These are phyloP conservation scores for Arbacia lixula DNA, from an alignment of 53 echinoderm and acorn worm species.

Conservation along the genomic window DNA sequence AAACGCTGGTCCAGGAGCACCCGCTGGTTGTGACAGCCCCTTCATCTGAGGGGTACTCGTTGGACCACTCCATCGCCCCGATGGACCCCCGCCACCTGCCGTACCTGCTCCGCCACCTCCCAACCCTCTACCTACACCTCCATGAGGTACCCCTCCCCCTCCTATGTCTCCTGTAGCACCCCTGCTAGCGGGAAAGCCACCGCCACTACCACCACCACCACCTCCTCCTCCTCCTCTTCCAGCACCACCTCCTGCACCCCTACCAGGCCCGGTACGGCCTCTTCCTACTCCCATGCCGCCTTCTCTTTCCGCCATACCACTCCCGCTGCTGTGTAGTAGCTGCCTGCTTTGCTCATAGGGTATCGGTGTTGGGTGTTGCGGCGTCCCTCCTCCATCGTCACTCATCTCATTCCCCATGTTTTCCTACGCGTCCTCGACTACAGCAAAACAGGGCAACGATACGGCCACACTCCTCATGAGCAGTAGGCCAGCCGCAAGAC, in stretches of 20 bases:
- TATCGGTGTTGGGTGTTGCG: conserved; percentile 42
- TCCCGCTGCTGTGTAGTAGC: neutral
- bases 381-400: conserved; percentile 17
- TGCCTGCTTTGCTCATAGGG: conserved; percentile 30
- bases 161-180: neutral
- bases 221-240: conserved; percentile 11
- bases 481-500: conserved; percentile 2
- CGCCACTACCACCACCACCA: neutral
- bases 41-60: neutral
- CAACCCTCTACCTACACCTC: conserved; percentile 13
- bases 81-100: neutral
- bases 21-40: conserved; percentile 13
- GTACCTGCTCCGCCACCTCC: neutral
- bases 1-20: conserved; percentile 21
- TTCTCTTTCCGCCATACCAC: conserved; percentile 18
- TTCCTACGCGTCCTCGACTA: conserved; percentile 9
- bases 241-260: conserved; percentile 11
- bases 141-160: neutral
- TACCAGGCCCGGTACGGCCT: neutral
- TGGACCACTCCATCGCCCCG: neutral
- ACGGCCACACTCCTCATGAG: neutral
- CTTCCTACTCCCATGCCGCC: conserved; percentile 2
- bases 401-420: conserved; percentile 58
- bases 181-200: neutral
- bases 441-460: conserved; percentile 5